phyloP scores from a whole-genome alignment of 2,797 vertebrate genomes.

The Crocodylus rhombifer region DNA sequence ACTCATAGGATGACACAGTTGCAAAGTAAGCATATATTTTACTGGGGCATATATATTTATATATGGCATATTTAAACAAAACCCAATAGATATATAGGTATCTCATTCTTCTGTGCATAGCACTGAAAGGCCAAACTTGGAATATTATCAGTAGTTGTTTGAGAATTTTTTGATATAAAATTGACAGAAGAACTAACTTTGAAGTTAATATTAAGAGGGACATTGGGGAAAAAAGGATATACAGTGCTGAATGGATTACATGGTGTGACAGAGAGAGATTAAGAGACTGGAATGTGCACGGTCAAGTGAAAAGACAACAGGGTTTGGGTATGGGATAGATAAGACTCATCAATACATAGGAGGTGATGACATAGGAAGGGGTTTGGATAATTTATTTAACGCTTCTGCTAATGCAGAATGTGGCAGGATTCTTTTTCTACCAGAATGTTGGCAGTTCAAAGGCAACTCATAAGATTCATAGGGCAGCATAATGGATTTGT shows the following conservation, averaged over 20 bases:
- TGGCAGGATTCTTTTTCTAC: not conserved
- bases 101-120: not conserved
- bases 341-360: not conserved
- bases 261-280: conserved; percentile 32
- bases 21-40: not conserved
- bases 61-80: not conserved
- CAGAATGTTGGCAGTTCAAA: not conserved
- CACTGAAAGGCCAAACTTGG: not conserved
- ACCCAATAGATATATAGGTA: not conserved
- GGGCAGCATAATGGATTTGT: not conserved
- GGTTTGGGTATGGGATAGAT: not conserved
- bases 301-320: conserved; percentile 6
- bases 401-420: not conserved
- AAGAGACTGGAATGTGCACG: conserved; percentile 53
- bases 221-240: not conserved
- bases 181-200: conserved; percentile 18
- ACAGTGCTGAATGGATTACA: conserved; percentile 52
- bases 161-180: conserved; percentile 36
- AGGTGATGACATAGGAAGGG: not conserved
- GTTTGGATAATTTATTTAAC: not conserved
- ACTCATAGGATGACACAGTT: not conserved
- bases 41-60: not conserved
- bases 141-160: not conserved
- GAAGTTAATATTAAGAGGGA: not conserved
- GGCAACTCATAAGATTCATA: not conserved